Percentiles rank a stretch among this genome's conserved stretches.
Conservation (phyloP, 2,113 vertebrate genomes). For the Brachypteracias leptosomus region DNA sequence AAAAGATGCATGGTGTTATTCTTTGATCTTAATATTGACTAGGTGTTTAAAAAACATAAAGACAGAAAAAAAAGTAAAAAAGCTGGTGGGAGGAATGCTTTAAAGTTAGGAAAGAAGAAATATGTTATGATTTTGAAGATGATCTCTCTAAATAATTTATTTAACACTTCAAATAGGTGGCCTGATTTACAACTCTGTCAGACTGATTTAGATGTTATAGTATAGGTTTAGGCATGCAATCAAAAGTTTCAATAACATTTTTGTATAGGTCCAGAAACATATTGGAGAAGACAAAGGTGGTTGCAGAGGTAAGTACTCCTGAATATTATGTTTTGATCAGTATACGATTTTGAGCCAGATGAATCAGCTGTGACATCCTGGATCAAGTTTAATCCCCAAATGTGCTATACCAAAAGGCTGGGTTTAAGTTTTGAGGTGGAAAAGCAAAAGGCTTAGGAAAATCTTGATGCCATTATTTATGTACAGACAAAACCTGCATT, state of each 20-base stretch:
- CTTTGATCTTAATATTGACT: background rate
- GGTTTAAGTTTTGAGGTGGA: background rate
- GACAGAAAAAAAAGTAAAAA: background rate
- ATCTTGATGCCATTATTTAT: background rate
- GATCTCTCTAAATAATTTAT: slow-evolving; percentile 1
- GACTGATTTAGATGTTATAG: background rate
- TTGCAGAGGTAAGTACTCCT: background rate
- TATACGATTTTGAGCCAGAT: background rate
- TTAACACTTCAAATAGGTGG: background rate
- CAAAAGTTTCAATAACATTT: background rate
- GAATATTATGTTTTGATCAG: background rate
- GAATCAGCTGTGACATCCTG: rapidly evolving
- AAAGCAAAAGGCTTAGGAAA: background rate
- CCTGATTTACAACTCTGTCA: slow-evolving; percentile 12
- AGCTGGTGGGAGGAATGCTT: background rate
- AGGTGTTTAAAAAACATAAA: background rate
- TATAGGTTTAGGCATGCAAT: background rate
- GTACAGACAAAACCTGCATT: background rate
- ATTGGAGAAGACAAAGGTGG: background rate
- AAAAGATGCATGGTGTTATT: background rate
- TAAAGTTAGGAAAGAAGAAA: background rate
- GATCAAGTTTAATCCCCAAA: background rate
- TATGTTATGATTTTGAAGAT: slow-evolving; percentile 9
- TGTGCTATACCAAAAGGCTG: background rate
- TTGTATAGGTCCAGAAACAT: background rate